These are phyloP conservation scores for Coreoperca whiteheadi DNA, from an alignment of 2,113 vertebrate genomes.

Conservation along the genomic window DNA sequence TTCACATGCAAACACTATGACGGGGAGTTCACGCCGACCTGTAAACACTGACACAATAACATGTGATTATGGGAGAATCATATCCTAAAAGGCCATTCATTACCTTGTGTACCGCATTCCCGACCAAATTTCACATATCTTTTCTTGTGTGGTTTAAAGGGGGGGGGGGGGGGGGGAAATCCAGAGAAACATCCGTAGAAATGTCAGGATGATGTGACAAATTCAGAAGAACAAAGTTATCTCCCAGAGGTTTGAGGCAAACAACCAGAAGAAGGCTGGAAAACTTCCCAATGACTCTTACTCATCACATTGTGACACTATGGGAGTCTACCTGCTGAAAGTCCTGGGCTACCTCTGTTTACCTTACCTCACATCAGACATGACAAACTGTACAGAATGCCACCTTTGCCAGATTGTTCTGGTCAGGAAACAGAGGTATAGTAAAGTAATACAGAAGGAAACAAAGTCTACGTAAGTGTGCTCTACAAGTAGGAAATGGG, in stretches of 20 bases:
- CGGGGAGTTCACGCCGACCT: constrained; percentile 4
- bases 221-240: neutral
- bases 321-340: neutral
- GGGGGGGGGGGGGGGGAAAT: neutral
- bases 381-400: constrained; percentile 10
- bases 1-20: constrained; percentile 48
- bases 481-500: constrained; percentile 12
- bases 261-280: constrained; percentile 15
- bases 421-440: constrained; percentile 55
- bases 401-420: constrained; percentile 30
- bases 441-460: constrained; percentile 32
- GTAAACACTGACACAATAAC: neutral
- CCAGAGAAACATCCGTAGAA: neutral
- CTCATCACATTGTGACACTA: neutral
- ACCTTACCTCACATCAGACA: constrained; percentile 8
- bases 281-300: neutral
- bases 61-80: constrained; percentile 16
- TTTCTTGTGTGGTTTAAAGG: neutral
- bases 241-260: constrained; percentile 1
- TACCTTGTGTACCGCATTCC: neutral
- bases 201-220: neutral
- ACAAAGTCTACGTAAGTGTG: neutral
- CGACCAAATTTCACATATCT: neutral
- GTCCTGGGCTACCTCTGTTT: neutral
- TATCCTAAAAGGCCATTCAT: neutral